These are phyloP conservation scores for Drosophila putrida DNA, from an alignment of 2,888 invertebrate species.

Conservation along the genomic window DNA sequence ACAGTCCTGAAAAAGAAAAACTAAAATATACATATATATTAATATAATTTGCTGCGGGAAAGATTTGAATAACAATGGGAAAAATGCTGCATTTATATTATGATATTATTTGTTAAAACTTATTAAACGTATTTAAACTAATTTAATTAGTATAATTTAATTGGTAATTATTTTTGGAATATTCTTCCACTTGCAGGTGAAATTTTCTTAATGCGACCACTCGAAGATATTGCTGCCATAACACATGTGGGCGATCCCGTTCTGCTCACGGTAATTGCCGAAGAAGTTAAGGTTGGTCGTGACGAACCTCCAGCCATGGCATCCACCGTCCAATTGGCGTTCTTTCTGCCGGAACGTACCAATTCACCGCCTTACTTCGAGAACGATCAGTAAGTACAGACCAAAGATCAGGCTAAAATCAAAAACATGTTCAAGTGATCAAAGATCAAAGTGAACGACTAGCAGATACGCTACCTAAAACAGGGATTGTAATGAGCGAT, in stretches of 20 bases:
- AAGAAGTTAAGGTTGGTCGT: constrained; percentile 91
- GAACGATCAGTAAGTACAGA: constrained; percentile 89
- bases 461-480: constrained; percentile 7
- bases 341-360: constrained; percentile 91
- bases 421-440: constrained; percentile 24
- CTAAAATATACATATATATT: constrained; percentile 8
- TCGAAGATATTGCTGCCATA: constrained; percentile 92
- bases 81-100: constrained; percentile 6
- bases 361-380: constrained; percentile 93
- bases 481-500: too few relatives aligned
- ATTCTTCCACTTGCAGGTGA: constrained; percentile 87
- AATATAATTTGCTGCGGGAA: constrained; percentile 13
- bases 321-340: constrained; percentile 92
- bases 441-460: not conserved
- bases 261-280: constrained; percentile 93
- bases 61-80: constrained; percentile 6
- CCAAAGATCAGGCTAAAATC: constrained; percentile 7
- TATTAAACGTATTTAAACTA: not conserved
- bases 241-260: constrained; percentile 94
- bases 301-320: constrained; percentile 93
- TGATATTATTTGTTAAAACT: not conserved
- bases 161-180: not conserved
- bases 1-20: constrained; percentile 12
- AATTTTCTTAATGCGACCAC: constrained; percentile 89
- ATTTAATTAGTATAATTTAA: constrained; percentile 1